These are phyloP conservation scores for Acanthosepion lycidas DNA, from an alignment of 2,888 invertebrate genomes.

Conservation along the genomic window DNA sequence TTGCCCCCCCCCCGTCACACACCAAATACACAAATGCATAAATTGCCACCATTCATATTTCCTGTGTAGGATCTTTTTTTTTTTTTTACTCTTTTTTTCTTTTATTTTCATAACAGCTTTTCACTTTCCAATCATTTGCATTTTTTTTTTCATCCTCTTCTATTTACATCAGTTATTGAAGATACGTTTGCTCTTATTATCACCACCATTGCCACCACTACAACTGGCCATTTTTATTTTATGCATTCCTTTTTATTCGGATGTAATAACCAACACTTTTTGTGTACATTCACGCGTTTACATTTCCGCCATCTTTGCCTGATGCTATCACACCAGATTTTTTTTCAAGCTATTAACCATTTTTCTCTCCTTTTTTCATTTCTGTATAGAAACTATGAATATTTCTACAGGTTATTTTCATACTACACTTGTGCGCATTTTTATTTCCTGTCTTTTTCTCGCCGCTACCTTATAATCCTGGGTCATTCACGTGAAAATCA, in stretches of 20 bases:
- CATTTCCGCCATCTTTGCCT: background rate
- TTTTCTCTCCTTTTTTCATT: background rate
- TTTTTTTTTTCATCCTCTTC: background rate
- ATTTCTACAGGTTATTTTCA: background rate
- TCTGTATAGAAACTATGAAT: background rate
- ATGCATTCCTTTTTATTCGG: background rate
- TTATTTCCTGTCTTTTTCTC: background rate
- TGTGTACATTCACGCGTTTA: background rate
- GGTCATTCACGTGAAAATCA: background rate
- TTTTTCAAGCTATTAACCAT: no score
- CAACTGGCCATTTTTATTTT: background rate
- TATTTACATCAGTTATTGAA: background rate
- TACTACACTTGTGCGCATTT: background rate
- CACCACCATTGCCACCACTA: background rate
- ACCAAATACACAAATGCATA: background rate
- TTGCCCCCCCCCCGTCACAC: background rate
- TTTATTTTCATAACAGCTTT: background rate
- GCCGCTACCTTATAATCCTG: background rate
- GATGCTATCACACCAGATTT: background rate
- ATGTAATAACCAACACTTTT: constrained; percentile 20
- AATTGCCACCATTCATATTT: background rate
- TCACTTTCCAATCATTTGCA: background rate
- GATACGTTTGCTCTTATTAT: background rate
- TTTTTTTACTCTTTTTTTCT: background rate
- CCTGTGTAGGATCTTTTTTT: background rate